These are phyloP conservation scores for Propithecus deckenii DNA, from an alignment of 2,797 vertebrate species.

Conservation along the genomic window DNA sequence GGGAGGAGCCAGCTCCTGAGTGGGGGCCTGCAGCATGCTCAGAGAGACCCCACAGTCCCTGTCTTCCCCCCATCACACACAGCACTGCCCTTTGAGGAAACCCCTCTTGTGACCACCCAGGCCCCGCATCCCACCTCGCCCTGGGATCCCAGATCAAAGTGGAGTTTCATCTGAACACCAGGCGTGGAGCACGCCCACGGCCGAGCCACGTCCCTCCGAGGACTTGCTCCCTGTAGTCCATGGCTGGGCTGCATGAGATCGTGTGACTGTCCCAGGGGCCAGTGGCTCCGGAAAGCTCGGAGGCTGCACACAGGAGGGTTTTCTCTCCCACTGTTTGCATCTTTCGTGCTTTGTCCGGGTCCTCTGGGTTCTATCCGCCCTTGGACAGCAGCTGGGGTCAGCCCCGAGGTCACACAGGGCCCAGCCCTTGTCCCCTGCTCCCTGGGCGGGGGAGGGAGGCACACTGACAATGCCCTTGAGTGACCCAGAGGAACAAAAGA, in stretches of 20 bases:
- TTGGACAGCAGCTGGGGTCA: neutral
- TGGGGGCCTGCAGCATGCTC: neutral
- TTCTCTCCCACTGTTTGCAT: neutral
- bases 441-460: no score
- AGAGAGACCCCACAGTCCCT: neutral
- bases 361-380: accelerated
- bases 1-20: neutral
- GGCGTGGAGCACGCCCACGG: neutral
- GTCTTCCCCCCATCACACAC: no score
- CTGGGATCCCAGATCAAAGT: neutral
- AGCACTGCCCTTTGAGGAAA: no score
- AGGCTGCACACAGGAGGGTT: neutral
- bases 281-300: neutral
- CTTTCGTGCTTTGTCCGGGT: neutral
- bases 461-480: no score
- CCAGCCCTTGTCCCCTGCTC: neutral
- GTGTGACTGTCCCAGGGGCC: neutral
- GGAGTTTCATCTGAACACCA: neutral
- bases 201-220: accelerated
- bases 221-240: neutral
- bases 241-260: accelerated
- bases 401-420: neutral
- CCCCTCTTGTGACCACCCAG: accelerated
- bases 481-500: neutral
- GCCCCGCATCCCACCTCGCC: neutral